These are phyloP conservation scores for Sisyra nigra DNA, from an alignment of 2,888 invertebrate species.

Conservation along the genomic window DNA sequence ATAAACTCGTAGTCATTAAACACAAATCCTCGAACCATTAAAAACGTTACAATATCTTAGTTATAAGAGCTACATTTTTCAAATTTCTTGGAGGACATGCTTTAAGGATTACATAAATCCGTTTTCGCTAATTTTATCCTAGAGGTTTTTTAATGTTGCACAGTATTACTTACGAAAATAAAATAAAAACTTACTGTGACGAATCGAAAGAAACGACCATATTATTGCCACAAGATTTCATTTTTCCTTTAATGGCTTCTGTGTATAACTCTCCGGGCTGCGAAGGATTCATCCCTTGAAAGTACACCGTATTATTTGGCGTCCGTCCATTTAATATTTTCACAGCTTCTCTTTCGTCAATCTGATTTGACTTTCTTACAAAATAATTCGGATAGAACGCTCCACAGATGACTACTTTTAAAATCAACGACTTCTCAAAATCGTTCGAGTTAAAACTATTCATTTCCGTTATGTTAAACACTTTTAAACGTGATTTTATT, in stretches of 20 bases:
- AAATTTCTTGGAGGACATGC: too few species aligned
- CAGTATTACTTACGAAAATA: too few species aligned
- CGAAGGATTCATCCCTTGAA: constrained; percentile 31
- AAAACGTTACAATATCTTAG: too few species aligned
- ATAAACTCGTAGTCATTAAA: too few species aligned
- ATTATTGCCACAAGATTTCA: constrained; percentile 32
- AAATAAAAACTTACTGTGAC: constrained; percentile 27
- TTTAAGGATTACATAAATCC: too few species aligned
- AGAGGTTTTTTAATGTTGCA: too few species aligned
- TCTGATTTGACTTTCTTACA: constrained; percentile 34
- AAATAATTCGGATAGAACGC: constrained; percentile 93
- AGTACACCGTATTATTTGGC: constrained; percentile 57
- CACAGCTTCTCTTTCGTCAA: constrained; percentile 47
- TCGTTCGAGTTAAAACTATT: constrained; percentile 27
- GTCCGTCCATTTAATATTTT: constrained; percentile 53
- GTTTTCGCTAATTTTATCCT: too few species aligned
- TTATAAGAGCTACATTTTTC: too few species aligned
- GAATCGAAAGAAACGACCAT: constrained; percentile 33
- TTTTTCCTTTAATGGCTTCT: constrained; percentile 39
- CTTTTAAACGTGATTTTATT: constrained; percentile 40
- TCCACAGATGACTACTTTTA: constrained; percentile 63
- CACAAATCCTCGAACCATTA: too few species aligned
- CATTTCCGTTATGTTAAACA: constrained; percentile 39
- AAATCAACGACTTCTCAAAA: constrained; percentile 38
- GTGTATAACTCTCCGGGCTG: constrained; percentile 59